phyloP scores from a whole-genome alignment of 2,113 vertebrate genomes.

The Vulpes ferrilata region DNA sequence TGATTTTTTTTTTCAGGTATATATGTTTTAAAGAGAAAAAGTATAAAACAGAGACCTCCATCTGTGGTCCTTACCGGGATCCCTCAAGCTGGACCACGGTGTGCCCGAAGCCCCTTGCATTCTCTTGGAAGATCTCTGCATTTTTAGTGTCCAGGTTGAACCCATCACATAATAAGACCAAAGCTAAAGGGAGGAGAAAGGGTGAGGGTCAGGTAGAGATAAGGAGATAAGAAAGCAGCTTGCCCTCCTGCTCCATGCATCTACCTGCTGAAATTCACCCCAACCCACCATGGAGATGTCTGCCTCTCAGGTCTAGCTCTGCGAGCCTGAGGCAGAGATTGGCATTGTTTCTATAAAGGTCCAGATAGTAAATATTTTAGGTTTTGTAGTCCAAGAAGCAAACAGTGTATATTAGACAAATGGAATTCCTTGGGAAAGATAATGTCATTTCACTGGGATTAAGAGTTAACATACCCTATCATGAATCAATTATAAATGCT shows the following conservation, averaged over 20 bases:
- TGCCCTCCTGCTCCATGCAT: rapidly evolving
- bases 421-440: neutral
- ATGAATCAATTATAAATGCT: neutral
- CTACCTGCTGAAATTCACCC: neutral
- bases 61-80: slow-evolving; percentile 63
- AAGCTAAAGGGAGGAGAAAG: slow-evolving; percentile 50
- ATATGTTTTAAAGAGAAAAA: neutral
- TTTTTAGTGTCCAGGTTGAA: slow-evolving; percentile 84
- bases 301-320: neutral
- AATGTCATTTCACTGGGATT: neutral
- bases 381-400: neutral
- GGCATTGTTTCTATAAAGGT: neutral
- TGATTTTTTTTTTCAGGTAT: neutral
- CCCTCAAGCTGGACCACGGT: slow-evolving; percentile 78
- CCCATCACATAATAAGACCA: slow-evolving; percentile 66
- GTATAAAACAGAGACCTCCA: rapidly evolving
- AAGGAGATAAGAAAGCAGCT: neutral
- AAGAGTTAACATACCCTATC: neutral
- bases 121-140: slow-evolving; percentile 68
- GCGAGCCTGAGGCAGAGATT: neutral
- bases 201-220: neutral
- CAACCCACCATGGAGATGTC: neutral
- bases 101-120: slow-evolving; percentile 80
- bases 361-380: neutral
- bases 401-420: neutral